phyloP scores from a whole-genome alignment of 2,888 invertebrate species.

The Conus canariensis region DNA sequence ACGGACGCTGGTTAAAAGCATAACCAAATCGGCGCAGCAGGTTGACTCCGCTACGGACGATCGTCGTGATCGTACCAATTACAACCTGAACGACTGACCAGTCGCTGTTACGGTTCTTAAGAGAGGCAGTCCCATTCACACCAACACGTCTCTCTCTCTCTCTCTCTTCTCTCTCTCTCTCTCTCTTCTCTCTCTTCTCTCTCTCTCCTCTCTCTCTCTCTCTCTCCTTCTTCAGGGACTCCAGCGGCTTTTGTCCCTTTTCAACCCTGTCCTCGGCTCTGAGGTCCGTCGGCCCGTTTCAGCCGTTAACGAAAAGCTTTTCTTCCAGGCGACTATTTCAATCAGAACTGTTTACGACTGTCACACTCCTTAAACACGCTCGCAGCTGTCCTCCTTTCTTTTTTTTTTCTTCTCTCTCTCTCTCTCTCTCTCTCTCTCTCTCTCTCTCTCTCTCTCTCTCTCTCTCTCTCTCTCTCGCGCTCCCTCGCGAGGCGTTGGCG shows the following conservation, averaged over 20 bases:
- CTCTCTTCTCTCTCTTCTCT: too few species aligned
- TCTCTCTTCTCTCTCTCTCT: not conserved
- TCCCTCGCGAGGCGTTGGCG: not conserved
- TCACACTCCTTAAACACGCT: constrained; percentile 15
- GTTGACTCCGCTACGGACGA: not conserved
- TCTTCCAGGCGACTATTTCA: constrained; percentile 16
- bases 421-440: not conserved
- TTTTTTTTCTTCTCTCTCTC: not conserved
- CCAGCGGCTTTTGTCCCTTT: not conserved
- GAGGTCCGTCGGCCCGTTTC: too few species aligned
- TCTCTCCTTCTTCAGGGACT: not conserved
- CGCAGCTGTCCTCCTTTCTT: not conserved
- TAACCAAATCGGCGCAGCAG: too few species aligned
- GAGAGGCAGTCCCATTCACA: not conserved
- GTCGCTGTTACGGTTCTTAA: not conserved
- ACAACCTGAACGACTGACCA: not conserved
- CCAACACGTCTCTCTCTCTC: not conserved
- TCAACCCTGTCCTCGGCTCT: not conserved
- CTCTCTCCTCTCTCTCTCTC: too few species aligned
- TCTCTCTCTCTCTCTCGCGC: too few species aligned
- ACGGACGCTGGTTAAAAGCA: too few species aligned
- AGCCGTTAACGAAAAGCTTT: not conserved
- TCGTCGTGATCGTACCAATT: not conserved
- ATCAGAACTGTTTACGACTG: constrained; percentile 26
- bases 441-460: not conserved